Percentiles rank a stretch among this genome's conserved stretches.
These are phyloP conservation scores for Tromatobia lineatoria DNA, from an alignment of 2,888 invertebrate genomes.

Conservation along the genomic window DNA sequence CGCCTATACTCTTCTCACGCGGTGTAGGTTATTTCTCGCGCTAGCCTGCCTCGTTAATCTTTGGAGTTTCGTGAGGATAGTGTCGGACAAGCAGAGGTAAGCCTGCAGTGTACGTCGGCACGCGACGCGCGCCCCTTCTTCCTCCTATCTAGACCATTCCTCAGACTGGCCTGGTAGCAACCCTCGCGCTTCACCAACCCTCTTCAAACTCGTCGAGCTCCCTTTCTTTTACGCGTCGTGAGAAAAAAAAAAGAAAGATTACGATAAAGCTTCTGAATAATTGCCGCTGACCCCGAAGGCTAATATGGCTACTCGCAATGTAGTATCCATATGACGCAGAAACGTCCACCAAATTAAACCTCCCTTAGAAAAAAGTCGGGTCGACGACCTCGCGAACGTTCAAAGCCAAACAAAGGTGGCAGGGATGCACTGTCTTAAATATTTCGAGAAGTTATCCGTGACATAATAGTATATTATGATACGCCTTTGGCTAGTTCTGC, in stretches of 20 bases:
- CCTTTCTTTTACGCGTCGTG: slow-evolving; percentile 79
- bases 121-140: slow-evolving; percentile 74
- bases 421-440: slow-evolving; percentile 59
- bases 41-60: slow-evolving; percentile 84
- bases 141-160: slow-evolving; percentile 82
- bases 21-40: slow-evolving; percentile 83
- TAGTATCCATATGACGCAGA: slow-evolving; percentile 20
- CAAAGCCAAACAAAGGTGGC: slow-evolving; percentile 22
- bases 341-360: slow-evolving; percentile 60
- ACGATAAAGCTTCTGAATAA: slow-evolving; percentile 83
- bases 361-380: slow-evolving; percentile 32
- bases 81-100: slow-evolving; percentile 78
- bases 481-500: too few species aligned
- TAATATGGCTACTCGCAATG: slow-evolving; percentile 70
- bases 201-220: slow-evolving; percentile 67
- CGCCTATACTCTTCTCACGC: slow-evolving; percentile 55
- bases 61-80: slow-evolving; percentile 82
- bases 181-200: slow-evolving; percentile 38
- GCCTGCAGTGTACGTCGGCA: slow-evolving; percentile 80
- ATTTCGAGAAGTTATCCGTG: slow-evolving; percentile 50
- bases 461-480: too few species aligned
- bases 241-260: slow-evolving; percentile 74
- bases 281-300: slow-evolving; percentile 76
- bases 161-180: slow-evolving; percentile 71
- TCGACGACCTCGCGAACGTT: slow-evolving; percentile 45